Conservation (phyloP, 2,888 invertebrate species). For the Vanessa cardui region DNA sequence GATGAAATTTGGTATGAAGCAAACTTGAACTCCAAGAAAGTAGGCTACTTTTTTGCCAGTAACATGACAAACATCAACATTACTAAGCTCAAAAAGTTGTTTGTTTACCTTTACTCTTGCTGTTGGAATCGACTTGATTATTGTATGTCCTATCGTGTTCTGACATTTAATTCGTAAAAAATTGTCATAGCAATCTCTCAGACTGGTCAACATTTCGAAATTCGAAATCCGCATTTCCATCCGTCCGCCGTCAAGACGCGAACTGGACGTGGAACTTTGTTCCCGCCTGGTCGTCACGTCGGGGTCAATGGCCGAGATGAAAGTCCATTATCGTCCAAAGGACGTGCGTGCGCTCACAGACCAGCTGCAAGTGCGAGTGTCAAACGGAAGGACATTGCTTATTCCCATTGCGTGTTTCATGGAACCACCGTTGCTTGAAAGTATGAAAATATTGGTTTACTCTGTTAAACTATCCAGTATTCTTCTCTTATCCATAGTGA, state of each 20-base stretch:
- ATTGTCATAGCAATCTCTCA: slow-evolving; percentile 51
- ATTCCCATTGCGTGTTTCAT: slow-evolving; percentile 65
- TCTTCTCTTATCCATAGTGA: too few relatives aligned
- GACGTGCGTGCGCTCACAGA: slow-evolving; percentile 54
- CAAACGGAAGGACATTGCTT: slow-evolving; percentile 42
- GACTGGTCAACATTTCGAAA: slow-evolving; percentile 63
- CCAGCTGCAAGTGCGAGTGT: slow-evolving; percentile 53
- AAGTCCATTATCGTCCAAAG: slow-evolving; percentile 56
- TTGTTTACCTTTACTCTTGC: too few relatives aligned
- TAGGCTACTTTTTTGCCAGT: too few relatives aligned
- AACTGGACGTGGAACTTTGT: slow-evolving; percentile 53
- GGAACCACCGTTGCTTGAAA: slow-evolving; percentile 60
- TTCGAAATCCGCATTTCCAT: slow-evolving; percentile 59
- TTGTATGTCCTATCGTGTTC: too few relatives aligned
- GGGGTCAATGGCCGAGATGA: slow-evolving; percentile 56
- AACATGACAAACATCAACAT: too few relatives aligned
- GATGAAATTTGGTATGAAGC: too few relatives aligned
- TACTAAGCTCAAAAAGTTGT: too few relatives aligned
- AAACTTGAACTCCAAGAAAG: too few relatives aligned
- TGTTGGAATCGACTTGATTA: too few relatives aligned
- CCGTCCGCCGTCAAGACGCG: slow-evolving; percentile 56
- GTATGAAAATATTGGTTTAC: slow-evolving; percentile 49
- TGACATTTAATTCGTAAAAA: neutral
- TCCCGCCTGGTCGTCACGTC: slow-evolving; percentile 57
- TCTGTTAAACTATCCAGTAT: neutral